These are phyloP conservation scores for Helicorthomorpha holstii DNA, from an alignment of 1,140 invertebrate genomes.

Conservation along the genomic window DNA sequence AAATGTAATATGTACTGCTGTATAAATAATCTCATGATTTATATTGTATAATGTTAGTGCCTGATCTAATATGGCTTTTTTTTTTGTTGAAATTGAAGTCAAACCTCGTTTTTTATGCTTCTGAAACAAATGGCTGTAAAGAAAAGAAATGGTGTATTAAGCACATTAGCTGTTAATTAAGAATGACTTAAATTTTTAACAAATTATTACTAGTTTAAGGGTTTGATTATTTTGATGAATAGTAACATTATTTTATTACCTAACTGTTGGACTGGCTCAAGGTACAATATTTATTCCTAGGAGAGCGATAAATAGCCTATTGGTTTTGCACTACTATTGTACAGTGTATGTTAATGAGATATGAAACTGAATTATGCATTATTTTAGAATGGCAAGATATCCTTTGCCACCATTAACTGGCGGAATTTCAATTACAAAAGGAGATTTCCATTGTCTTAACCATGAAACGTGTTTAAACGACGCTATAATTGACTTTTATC, in stretches of 20 bases:
- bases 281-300: conserved; percentile 2
- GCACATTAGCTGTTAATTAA: too few relatives aligned
- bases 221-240: neutral
- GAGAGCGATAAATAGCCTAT: conserved; percentile 11
- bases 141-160: too few relatives aligned
- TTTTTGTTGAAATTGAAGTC: too few relatives aligned
- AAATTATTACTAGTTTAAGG: neutral
- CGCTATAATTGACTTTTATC: conserved; percentile 94
- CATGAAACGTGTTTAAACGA: conserved; percentile 92
- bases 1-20: too few relatives aligned
- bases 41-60: too few relatives aligned
- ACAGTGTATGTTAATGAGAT: neutral
- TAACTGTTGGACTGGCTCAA: neutral
- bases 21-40: too few relatives aligned
- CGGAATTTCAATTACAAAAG: conserved; percentile 73
- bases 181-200: conserved; percentile 10
- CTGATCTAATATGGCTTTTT: too few relatives aligned
- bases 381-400: conserved; percentile 24
- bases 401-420: conserved; percentile 32
- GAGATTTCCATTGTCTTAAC: conserved; percentile 76
- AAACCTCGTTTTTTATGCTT: too few relatives aligned
- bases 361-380: neutral
- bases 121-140: too few relatives aligned
- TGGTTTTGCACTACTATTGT: conserved; percentile 13
- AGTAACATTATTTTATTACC: conserved; percentile 4